phyloP scores from a whole-genome alignment of 1,140 invertebrate genomes.

The Megathymus violae region DNA sequence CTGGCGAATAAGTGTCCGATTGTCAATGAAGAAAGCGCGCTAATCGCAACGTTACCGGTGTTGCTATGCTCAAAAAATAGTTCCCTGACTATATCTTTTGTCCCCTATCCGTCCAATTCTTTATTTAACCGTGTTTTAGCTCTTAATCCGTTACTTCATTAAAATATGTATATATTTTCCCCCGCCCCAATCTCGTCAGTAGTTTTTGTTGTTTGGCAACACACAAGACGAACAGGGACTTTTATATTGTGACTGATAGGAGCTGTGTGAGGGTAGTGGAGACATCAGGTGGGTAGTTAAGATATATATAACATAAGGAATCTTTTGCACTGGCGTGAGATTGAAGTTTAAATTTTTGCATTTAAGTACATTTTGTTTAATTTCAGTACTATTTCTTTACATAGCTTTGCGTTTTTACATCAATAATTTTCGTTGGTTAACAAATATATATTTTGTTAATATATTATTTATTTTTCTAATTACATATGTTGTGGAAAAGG shows the following conservation, averaged over 20 bases:
- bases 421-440: conserved; percentile 2
- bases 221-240: conserved; percentile 7
- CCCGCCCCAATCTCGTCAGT: too few relatives aligned
- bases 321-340: conserved; percentile 47
- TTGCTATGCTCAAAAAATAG: conserved; percentile 8
- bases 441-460: conserved; percentile 28
- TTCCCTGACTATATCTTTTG: neutral
- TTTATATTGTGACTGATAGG: conserved; percentile 14
- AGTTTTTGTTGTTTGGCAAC: too few relatives aligned
- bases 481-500: neutral
- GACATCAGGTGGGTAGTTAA: conserved; percentile 13
- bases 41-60: too few relatives aligned
- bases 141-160: too few relatives aligned
- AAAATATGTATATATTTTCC: too few relatives aligned
- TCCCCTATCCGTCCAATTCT: conserved; percentile 16
- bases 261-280: conserved; percentile 2
- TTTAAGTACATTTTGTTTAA: conserved; percentile 43
- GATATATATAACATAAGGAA: conserved; percentile 9
- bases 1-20: too few relatives aligned
- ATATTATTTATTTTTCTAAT: conserved; percentile 1
- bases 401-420: conserved; percentile 39
- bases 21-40: too few relatives aligned
- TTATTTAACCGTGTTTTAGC: too few relatives aligned
- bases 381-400: conserved; percentile 31
- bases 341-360: conserved; percentile 48